Evolutionary conservation across 2,888 invertebrate genomes (phyloP).

Genomic region (Melinaea menophilus): DNA sequence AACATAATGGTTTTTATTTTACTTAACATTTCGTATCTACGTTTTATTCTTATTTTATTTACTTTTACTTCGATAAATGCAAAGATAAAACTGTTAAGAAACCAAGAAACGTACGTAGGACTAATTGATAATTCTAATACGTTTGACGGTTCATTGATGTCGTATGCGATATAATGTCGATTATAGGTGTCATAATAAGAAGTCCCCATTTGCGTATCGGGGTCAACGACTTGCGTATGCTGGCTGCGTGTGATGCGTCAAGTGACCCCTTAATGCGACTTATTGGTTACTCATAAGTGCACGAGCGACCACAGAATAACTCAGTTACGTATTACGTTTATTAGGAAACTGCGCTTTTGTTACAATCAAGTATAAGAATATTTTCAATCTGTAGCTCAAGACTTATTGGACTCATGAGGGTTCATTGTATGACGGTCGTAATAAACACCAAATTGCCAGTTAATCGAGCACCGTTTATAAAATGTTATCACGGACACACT

Average conservation of each 20-base stretch:
- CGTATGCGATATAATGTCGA: slow-evolving; percentile 33
- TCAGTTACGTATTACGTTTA: slow-evolving; percentile 27
- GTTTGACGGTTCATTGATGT: slow-evolving; percentile 9
- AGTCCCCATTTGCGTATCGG: slow-evolving; percentile 60
- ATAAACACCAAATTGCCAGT: slow-evolving; percentile 42
- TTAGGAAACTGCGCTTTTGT: slow-evolving; percentile 26
- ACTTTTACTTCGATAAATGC: slow-evolving; percentile 18
- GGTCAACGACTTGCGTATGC: slow-evolving; percentile 71
- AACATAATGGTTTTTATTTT: too few species aligned
- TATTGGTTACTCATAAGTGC: slow-evolving; percentile 73
- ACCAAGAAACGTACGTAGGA: neutral
- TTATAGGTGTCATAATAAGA: slow-evolving; percentile 46
- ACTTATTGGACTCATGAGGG: slow-evolving; percentile 44
- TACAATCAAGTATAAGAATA: slow-evolving; percentile 26
- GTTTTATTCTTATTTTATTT: neutral
- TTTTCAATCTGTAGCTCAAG: slow-evolving; percentile 31
- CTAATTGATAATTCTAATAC: slow-evolving; percentile 4
- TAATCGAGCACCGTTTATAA: slow-evolving; percentile 39
- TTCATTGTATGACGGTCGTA: slow-evolving; percentile 41
- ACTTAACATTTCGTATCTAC: too few species aligned
- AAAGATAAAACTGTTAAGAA: slow-evolving; percentile 3
- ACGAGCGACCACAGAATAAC: slow-evolving; percentile 50
- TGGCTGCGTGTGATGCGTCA: slow-evolving; percentile 63
- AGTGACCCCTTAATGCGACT: slow-evolving; percentile 73
- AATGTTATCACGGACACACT: slow-evolving; percentile 45